phyloP scores from a whole-genome alignment of 37 sponge, comb jelly and placozoan species.

The Mnemiopsis leidyi region DNA sequence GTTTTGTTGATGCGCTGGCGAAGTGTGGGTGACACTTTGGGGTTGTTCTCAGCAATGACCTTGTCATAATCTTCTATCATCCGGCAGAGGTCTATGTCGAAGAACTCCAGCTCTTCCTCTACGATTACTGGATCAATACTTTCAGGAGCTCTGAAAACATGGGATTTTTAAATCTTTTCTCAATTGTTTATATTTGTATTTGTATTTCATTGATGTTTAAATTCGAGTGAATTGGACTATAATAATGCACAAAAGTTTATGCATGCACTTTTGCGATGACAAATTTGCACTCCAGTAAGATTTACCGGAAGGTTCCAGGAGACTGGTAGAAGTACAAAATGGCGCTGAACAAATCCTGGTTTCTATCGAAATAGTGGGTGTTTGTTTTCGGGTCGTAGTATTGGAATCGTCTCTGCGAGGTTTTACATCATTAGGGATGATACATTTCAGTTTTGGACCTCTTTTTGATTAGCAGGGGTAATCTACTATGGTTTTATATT shows the following conservation, averaged over 20 bases:
- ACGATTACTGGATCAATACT: neutral
- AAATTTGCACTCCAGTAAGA: neutral
- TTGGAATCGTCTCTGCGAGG: neutral
- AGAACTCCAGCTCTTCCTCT: slow-evolving; percentile 27
- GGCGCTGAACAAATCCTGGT: slow-evolving; percentile 6
- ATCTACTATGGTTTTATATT: too few species aligned
- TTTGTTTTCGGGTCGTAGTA: neutral
- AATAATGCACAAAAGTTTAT: too few species aligned
- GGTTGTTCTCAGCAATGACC: neutral
- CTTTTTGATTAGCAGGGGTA: too few species aligned
- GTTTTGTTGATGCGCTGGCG: neutral
- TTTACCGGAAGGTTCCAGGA: slow-evolving; percentile 26
- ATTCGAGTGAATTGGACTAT: neutral
- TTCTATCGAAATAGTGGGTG: neutral
- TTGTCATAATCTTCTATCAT: slow-evolving; percentile 7
- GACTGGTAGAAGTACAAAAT: slow-evolving; percentile 45
- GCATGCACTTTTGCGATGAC: neutral
- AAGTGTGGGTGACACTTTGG: neutral
- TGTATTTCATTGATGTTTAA: neutral
- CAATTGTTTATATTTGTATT: too few species aligned
- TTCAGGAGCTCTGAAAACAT: slow-evolving; percentile 14
- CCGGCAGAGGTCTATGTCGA: neutral
- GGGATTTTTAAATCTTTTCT: neutral
- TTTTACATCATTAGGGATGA: too few species aligned
- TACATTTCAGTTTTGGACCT: too few species aligned